Evolutionary conservation across 2,888 invertebrate genomes (phyloP).

Genomic region (Magallana nippona): DNA sequence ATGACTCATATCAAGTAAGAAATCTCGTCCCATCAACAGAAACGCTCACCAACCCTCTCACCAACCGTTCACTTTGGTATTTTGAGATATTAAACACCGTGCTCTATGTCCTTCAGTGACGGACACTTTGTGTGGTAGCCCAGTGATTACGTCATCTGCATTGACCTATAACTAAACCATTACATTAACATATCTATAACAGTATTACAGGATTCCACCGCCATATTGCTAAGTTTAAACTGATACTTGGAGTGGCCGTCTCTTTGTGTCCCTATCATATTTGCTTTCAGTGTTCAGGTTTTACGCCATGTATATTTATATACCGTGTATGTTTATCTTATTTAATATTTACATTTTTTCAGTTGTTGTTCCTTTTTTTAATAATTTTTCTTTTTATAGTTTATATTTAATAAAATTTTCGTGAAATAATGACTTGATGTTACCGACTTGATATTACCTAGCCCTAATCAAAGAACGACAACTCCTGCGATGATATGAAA

Average conservation of each 20-base stretch:
- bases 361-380: neutral
- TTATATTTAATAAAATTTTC: neutral
- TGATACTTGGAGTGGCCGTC: neutral
- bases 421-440: neutral
- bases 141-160: no score
- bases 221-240: neutral
- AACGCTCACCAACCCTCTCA: no score
- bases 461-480: neutral
- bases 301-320: constrained; percentile 12
- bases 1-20: no score
- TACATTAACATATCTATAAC: no score
- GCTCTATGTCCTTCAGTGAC: no score
- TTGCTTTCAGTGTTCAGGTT: constrained; percentile 24
- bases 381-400: neutral
- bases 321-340: constrained; percentile 3
- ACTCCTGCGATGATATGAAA: neutral
- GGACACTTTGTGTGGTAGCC: no score
- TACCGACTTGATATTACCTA: neutral
- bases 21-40: no score
- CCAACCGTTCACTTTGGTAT: no score
- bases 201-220: no score
- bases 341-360: constrained; percentile 22
- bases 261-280: constrained; percentile 1
- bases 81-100: no score
- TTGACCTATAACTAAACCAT: no score